Evolutionary conservation across 2,888 invertebrate species (phyloP).

Genomic region (Stenolophus ochropezus): DNA sequence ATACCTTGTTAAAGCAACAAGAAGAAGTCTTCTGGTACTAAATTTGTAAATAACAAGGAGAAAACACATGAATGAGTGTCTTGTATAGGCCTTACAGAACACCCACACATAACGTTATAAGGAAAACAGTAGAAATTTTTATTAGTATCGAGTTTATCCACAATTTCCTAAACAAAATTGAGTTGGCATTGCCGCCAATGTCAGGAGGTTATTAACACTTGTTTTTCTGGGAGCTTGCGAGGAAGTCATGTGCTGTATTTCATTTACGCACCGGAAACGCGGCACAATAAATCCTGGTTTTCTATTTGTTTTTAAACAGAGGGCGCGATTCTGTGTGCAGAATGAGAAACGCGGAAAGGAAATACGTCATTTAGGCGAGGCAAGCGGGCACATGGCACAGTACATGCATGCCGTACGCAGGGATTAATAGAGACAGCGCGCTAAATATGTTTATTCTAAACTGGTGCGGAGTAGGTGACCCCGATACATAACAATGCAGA

Average conservation of each 20-base stretch:
- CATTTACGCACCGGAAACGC: slow-evolving; percentile 53
- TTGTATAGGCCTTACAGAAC: background rate
- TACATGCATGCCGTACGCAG: too few relatives aligned
- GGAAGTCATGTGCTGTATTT: slow-evolving; percentile 44
- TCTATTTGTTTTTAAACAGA: slow-evolving; percentile 46
- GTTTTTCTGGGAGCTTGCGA: background rate
- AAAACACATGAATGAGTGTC: background rate
- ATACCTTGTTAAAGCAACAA: too few relatives aligned
- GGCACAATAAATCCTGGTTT: slow-evolving; percentile 49
- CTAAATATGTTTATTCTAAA: slow-evolving; percentile 43
- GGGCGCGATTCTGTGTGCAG: slow-evolving; percentile 21
- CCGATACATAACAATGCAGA: slow-evolving; percentile 38
- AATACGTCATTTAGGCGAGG: slow-evolving; percentile 44
- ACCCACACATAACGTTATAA: background rate
- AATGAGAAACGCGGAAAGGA: slow-evolving; percentile 44
- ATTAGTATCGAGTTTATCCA: background rate
- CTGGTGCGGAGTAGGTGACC: slow-evolving; percentile 13
- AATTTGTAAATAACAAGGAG: background rate
- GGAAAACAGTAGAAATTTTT: background rate
- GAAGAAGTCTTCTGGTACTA: background rate
- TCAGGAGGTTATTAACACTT: slow-evolving; percentile 12
- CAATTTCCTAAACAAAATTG: background rate
- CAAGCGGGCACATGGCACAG: slow-evolving; percentile 14
- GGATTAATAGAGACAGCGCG: slow-evolving; percentile 38
- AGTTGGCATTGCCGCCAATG: background rate